Evolutionary conservation across 2,113 vertebrate genomes (phyloP).

Genomic region (Macrotis lagotis): DNA sequence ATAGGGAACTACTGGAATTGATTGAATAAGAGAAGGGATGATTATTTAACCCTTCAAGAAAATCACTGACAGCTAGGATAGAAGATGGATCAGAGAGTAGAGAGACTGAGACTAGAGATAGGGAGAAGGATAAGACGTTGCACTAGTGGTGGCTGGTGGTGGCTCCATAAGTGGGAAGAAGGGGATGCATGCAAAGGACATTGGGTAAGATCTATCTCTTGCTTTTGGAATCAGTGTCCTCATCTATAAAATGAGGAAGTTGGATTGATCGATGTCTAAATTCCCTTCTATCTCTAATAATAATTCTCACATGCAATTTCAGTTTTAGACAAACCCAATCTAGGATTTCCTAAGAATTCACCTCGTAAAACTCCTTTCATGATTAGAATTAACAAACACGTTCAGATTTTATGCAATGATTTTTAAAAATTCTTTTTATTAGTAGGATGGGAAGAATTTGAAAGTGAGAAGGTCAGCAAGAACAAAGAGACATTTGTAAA

Average conservation of each 20-base stretch:
- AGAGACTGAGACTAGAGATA: neutral
- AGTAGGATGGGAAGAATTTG: neutral
- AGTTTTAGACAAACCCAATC: neutral
- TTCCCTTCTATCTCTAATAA: neutral
- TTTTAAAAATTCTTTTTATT: neutral
- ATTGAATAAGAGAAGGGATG: neutral
- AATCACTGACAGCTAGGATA: neutral
- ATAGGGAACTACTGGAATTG: neutral
- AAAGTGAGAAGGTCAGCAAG: conserved; percentile 11
- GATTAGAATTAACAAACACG: conserved; percentile 8
- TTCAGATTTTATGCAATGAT: conserved; percentile 1
- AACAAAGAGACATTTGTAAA: conserved; percentile 35
- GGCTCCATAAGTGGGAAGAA: neutral
- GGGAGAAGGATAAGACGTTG: neutral
- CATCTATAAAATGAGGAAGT: neutral
- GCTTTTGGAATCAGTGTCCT: neutral
- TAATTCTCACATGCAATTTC: neutral
- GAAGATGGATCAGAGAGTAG: neutral
- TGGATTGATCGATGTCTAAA: neutral
- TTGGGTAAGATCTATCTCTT: neutral
- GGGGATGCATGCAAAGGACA: neutral
- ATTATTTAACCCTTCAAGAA: neutral
- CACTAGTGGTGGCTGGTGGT: neutral
- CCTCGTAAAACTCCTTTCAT: neutral
- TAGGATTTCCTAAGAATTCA: neutral